Evolutionary conservation across 2,888 invertebrate species (phyloP), one percentile per base, ranked within the genome.

Genomic region (Diarsia brunnea): DNA sequence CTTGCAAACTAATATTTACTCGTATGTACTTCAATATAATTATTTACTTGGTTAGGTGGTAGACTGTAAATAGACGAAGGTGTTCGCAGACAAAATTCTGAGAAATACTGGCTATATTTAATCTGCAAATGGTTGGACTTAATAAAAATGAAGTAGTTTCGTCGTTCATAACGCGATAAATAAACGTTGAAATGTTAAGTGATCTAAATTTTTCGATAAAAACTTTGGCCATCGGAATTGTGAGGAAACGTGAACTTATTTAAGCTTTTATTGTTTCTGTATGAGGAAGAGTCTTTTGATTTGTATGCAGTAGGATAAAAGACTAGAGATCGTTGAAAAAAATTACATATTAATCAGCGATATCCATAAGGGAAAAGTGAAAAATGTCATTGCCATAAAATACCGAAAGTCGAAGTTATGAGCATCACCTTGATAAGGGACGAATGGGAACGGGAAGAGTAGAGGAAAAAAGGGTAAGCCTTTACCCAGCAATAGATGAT

Each of bases 21-120:
- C n/a, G n/a, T n/a, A 53, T 5, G 24, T 21, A n/a, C 21, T 8
- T 63, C 27, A 24, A 63, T 45, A 45, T 24, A 19, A 53, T 63
- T 61, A 63, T n/a, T n/a, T 14, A 14, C 31, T 31, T 58, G 10
- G 45, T 69, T 31, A 70, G 24, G 21, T 16, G 12, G 10, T 7
- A 53, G 27, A 8, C 5, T 45, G 70, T 70, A 68, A 53, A 68
- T 53, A 69, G 27, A 71, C 51, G 12, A n/a, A 24, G 55, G 24
- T 24, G 55, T 10, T n/a, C 31, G 49, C 14, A 14, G 12, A 53
- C n/a, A 4, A 38, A 21, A 47, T 38, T 19, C 19, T 49, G 38
- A 8, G 45, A 24, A 64, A 11, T n/a, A 58, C 45, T 55, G 24
- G 43, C 8, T 10, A 38, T 49, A 12, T 49, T 47, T 19, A 47